Evolutionary conservation across 1,140 invertebrate genomes (phyloP).

Genomic region (Drosophila tristis): DNA sequence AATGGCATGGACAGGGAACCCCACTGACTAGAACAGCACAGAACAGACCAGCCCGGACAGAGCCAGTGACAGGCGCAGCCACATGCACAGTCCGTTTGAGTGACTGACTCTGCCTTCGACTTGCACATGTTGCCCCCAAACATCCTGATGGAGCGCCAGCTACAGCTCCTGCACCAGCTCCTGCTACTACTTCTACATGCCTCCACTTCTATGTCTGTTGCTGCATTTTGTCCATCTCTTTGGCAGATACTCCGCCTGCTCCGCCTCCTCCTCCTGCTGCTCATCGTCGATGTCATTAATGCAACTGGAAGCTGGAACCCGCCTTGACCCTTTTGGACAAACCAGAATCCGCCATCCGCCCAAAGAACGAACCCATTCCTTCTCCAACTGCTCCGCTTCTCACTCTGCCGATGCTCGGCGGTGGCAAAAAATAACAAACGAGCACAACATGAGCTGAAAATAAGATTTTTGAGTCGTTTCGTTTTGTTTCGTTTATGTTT

Average conservation of each 20-base stretch:
- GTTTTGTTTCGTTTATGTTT: slow-evolving; percentile 79
- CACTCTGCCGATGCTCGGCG: slow-evolving; percentile 25
- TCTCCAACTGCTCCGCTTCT: neutral
- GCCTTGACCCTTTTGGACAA: slow-evolving; percentile 34
- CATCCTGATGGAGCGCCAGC: slow-evolving; percentile 6
- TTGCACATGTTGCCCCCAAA: slow-evolving; percentile 49
- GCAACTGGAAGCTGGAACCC: slow-evolving; percentile 55
- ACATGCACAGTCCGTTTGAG: slow-evolving; percentile 60
- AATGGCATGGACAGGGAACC: neutral
- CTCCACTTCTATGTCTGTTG: slow-evolving; percentile 15
- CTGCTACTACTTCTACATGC: slow-evolving; percentile 5
- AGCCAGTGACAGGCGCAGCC: slow-evolving; percentile 60
- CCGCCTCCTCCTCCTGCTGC: neutral
- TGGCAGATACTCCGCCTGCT: neutral
- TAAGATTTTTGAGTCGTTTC: slow-evolving; percentile 83
- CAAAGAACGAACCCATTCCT: no score
- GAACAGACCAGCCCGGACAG: slow-evolving; percentile 41
- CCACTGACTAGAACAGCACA: slow-evolving; percentile 2
- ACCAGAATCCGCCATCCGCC: slow-evolving; percentile 28
- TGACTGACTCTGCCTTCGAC: slow-evolving; percentile 76
- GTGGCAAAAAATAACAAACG: slow-evolving; percentile 76
- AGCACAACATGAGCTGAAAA: slow-evolving; percentile 80
- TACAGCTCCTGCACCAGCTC: neutral
- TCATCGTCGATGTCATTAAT: slow-evolving; percentile 71
- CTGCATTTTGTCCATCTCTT: no score